Conservation (phyloP, 2,113 vertebrate species). For the Sitta europaea region DNA sequence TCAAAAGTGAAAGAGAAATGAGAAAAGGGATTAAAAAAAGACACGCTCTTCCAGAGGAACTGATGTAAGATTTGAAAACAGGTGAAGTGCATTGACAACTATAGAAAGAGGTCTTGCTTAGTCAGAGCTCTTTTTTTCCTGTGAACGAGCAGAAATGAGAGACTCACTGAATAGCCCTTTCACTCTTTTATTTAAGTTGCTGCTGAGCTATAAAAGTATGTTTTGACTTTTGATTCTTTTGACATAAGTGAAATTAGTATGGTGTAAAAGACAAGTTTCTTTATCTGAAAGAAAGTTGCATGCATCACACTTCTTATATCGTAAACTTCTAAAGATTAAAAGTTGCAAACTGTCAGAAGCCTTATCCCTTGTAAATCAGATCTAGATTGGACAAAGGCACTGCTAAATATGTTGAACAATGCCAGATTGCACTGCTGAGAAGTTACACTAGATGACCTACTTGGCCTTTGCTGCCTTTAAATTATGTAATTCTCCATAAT, state of each 20-base stretch:
- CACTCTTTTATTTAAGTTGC: not conserved
- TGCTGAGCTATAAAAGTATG: not conserved
- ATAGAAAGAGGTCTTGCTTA: not conserved
- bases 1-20: not conserved
- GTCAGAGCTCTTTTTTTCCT: not conserved
- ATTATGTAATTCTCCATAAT: conserved; percentile 1
- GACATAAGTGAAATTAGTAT: not conserved
- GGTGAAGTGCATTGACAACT: not conserved
- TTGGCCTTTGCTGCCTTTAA: conserved; percentile 11
- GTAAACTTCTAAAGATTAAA: not conserved
- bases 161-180: not conserved
- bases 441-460: not conserved
- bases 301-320: not conserved
- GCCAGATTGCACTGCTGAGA: not conserved
- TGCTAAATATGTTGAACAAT: not conserved
- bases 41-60: not conserved
- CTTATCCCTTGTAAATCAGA: not conserved
- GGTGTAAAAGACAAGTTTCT: not conserved
- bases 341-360: not conserved
- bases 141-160: not conserved
- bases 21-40: not conserved
- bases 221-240: not conserved
- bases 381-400: not conserved
- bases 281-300: not conserved
- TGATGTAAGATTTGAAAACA: not conserved